Percentiles rank a stretch among this genome's conserved stretches.
phyloP scores from a whole-genome alignment of 2,888 invertebrate genomes.

The Drosophila prostipennis region DNA sequence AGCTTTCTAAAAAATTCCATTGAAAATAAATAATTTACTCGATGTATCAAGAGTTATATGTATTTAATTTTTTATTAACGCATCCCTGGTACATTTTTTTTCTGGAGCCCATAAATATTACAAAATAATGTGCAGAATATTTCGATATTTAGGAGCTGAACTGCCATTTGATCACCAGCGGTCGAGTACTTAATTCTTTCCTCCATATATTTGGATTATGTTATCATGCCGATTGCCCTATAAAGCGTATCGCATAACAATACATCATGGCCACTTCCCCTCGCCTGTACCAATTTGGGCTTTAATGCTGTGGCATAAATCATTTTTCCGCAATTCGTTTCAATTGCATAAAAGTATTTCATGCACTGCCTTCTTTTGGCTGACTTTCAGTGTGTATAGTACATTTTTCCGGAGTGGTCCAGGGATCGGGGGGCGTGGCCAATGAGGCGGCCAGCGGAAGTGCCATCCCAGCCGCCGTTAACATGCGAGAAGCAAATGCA shows the following conservation, averaged over 20 bases:
- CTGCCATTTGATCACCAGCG: neutral
- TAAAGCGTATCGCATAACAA: slow-evolving; percentile 45
- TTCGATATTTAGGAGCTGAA: neutral
- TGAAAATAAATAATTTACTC: too few relatives aligned
- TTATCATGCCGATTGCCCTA: slow-evolving; percentile 19
- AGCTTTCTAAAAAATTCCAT: too few relatives aligned
- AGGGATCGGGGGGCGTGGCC: slow-evolving; percentile 47
- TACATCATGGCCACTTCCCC: slow-evolving; percentile 55
- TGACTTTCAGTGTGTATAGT: slow-evolving; percentile 23
- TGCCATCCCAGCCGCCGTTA: slow-evolving; percentile 47
- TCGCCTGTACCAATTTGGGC: slow-evolving; percentile 71
- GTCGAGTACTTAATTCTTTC: neutral
- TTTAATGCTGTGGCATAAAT: slow-evolving; percentile 81
- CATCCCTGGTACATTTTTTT: too few relatives aligned
- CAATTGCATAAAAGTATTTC: slow-evolving; percentile 75
- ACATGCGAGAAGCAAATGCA: slow-evolving; percentile 45
- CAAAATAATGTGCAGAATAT: neutral
- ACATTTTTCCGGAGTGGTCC: slow-evolving; percentile 36
- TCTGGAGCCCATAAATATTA: neutral
- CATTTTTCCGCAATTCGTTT: slow-evolving; percentile 73
- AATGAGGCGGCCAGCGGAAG: slow-evolving; percentile 41
- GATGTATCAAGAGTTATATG: too few relatives aligned
- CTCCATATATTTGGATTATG: slow-evolving; percentile 29
- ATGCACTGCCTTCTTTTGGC: slow-evolving; percentile 36
- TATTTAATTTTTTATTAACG: too few relatives aligned